Percentiles rank a stretch among this genome's conserved stretches.
Evolutionary conservation across 2,797 vertebrate genomes (phyloP).

Genomic region (Coracias cyanogaster): DNA sequence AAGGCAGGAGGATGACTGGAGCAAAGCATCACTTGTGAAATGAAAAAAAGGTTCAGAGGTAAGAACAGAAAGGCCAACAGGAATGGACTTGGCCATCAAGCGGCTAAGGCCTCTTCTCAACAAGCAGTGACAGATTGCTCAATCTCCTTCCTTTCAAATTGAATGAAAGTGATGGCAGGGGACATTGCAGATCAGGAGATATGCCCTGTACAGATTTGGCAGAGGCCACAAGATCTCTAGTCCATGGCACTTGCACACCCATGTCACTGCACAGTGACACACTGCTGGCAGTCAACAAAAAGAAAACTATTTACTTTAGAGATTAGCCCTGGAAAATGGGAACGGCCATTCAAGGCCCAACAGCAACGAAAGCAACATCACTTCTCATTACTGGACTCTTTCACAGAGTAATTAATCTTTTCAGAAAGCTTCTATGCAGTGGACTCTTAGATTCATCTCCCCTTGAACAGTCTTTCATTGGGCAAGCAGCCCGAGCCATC

Average conservation of each 20-base stretch:
- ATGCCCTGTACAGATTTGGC: background rate
- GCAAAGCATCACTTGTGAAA: background rate
- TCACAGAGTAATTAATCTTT: slow-evolving; percentile 8
- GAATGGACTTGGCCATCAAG: background rate
- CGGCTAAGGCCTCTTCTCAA: background rate
- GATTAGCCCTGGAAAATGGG: slow-evolving; percentile 1
- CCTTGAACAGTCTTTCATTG: background rate
- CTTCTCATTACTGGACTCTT: slow-evolving; percentile 28
- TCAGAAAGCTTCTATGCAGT: slow-evolving; percentile 8
- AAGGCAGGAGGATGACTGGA: background rate
- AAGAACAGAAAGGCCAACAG: background rate
- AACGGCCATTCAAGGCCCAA: background rate
- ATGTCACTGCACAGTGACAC: background rate
- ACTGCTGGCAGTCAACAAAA: background rate
- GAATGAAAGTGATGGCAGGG: background rate
- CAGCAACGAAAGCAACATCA: background rate
- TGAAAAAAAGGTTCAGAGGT: background rate
- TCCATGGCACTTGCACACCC: background rate
- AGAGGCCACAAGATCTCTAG: background rate
- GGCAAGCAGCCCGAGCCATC: background rate
- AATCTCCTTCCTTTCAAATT: background rate
- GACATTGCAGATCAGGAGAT: background rate
- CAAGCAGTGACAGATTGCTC: background rate
- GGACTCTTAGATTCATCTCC: background rate
- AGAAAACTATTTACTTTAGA: slow-evolving; percentile 29